Base-by-base conservation (phyloP, 53 echinoderm and acorn worm genomes). In the Holothuria scabra region DNA sequence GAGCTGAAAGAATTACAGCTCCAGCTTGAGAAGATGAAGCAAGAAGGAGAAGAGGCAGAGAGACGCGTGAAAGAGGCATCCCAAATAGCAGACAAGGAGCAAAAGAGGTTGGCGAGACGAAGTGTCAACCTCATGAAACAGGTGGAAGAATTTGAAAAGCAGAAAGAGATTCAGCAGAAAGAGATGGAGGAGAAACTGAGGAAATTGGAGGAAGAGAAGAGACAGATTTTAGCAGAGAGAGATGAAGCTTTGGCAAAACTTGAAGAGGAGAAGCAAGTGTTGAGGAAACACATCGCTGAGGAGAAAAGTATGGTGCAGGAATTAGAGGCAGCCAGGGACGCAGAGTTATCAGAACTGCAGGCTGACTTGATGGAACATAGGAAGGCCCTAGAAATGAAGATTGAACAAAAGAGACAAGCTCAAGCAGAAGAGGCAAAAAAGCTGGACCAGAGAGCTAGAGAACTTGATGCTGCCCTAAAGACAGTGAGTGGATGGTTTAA, bases 101-200 rank as follows among this genome's bases (percentile, higher is more conserved):
- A 88, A 48, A 86, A 91, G 64, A 81, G 89, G 32, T 87, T 93
- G 34, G 84, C 89, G 33, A 44, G 93, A 32, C 87, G 91, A 65
- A 95, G 91, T 66, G 55, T 81, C 1, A 87, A 95, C 60, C 85
- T 95, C 67, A 78, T 93, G 74, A 65, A 87, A 62, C 91, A 95
- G 85, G 81, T 95, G 71, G 89, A 91, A 70, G 89, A 93, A 48
- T 93, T 88, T 59, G 85, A 93, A 35, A 66, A 80, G 71, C 86
- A 95, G 82, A 95, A 89, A 79, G 85, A 87, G 25, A 37, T 76
- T 14, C 85, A 87, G 59, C 81, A 84, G 62, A 65, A 89, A 60
- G 93, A 93, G 56, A 87, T 91, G 59, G 86, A 93, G 74, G 82
- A 85, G 65, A 64, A 89, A 46, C 46, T 91, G 24, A 71, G 80